phyloP scores from a whole-genome alignment of 2,888 invertebrate species.

The Nephrotoma guestfalica region DNA sequence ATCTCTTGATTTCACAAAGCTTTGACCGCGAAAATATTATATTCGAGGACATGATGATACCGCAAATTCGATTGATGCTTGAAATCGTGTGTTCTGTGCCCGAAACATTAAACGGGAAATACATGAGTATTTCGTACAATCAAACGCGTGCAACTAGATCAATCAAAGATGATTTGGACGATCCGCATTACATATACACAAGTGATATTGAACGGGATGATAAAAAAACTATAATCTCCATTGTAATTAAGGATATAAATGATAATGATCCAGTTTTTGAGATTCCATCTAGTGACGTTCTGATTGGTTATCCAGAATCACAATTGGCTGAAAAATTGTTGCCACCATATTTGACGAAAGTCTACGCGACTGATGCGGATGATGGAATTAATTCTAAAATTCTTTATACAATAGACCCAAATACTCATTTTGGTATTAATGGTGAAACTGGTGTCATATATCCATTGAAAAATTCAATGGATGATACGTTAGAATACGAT shows the following conservation, averaged over 20 bases:
- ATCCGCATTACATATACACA: conserved; percentile 7
- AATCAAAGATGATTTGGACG: not conserved
- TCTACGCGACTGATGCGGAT: conserved; percentile 18
- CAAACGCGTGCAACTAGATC: not conserved
- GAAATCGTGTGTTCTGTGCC: conserved; percentile 13
- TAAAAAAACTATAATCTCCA: conserved; percentile 15
- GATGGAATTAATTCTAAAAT: conserved; percentile 18
- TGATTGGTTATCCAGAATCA: conserved; percentile 18
- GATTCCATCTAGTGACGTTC: conserved; percentile 10
- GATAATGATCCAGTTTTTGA: conserved; percentile 20
- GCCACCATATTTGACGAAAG: conserved; percentile 17
- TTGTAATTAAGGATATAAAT: conserved; percentile 20
- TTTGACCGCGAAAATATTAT: conserved; percentile 18
- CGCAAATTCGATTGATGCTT: conserved; percentile 18
- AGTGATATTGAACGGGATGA: conserved; percentile 16
- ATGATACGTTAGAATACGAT: conserved; percentile 9
- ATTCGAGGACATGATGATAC: conserved; percentile 15
- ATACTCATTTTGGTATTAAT: conserved; percentile 19
- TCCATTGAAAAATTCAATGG: conserved; percentile 15
- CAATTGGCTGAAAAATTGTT: conserved; percentile 14
- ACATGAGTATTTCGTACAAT: not conserved
- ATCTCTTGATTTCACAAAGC: conserved; percentile 10
- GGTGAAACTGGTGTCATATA: conserved; percentile 16
- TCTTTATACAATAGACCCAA: conserved; percentile 15
- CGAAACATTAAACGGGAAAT: not conserved